Evolutionary conservation across 2,797 vertebrate genomes (phyloP).

Genomic region (Coreius guichenoti): DNA sequence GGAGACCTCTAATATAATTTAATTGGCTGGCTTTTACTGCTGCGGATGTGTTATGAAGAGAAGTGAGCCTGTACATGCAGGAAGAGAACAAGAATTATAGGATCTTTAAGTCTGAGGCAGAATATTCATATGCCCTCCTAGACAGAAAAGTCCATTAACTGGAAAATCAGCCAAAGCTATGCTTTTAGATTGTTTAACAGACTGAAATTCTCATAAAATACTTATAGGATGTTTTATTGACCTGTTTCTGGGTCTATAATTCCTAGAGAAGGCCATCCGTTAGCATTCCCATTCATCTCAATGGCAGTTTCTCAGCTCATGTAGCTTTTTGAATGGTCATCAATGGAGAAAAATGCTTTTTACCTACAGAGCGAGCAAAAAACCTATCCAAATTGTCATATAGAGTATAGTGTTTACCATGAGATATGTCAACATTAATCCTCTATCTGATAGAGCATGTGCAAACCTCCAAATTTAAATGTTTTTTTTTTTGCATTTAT

Average conservation of each 20-base stretch:
- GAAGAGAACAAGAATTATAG: conserved; percentile 1
- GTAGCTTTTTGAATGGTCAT: not conserved
- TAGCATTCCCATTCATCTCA: conserved; percentile 8
- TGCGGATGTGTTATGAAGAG: not conserved
- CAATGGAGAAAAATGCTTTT: conserved; percentile 11
- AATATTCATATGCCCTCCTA: not conserved
- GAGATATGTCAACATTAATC: not conserved
- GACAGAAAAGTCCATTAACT: conserved; percentile 21
- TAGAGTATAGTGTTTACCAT: not conserved
- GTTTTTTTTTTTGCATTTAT: not conserved
- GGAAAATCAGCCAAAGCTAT: conserved; percentile 38
- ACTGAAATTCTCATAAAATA: conserved; percentile 43
- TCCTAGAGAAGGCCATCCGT: not conserved
- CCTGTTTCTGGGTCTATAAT: conserved; percentile 18
- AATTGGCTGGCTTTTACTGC: not conserved
- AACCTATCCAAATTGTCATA: not conserved
- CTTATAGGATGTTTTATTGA: conserved; percentile 46
- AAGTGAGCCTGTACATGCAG: not conserved
- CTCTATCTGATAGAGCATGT: not conserved
- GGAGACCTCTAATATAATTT: conserved; percentile 50
- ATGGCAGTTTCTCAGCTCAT: not conserved
- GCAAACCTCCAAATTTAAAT: not conserved
- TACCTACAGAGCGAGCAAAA: not conserved
- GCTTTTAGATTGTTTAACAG: conserved; percentile 37
- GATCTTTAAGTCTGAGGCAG: not conserved